Conservation (phyloP, 2,888 invertebrate genomes). For the Coleophora flavipennella region DNA sequence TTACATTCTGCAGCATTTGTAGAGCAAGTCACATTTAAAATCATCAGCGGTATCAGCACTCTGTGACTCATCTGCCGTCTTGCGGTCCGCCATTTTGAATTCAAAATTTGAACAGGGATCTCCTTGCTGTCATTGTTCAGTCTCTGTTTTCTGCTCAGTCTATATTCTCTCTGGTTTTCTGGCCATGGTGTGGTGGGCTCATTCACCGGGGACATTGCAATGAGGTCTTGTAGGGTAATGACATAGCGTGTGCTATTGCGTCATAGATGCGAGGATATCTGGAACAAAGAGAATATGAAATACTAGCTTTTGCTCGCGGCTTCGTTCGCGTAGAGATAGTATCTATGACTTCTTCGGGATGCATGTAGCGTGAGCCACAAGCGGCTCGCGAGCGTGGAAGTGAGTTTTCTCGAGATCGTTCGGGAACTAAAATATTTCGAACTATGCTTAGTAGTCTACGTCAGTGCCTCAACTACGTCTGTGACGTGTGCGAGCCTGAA, state of each 20-base stretch:
- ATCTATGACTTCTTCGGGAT: too few species aligned
- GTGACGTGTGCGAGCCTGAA: too few species aligned
- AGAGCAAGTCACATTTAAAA: slow-evolving; percentile 43
- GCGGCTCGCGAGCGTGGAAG: too few species aligned
- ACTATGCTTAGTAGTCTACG: too few species aligned
- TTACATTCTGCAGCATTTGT: slow-evolving; percentile 39
- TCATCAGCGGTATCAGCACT: slow-evolving; percentile 42
- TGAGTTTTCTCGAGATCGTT: too few species aligned
- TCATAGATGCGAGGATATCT: slow-evolving; percentile 9
- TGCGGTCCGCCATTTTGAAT: slow-evolving; percentile 22
- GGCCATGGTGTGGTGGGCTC: slow-evolving; percentile 22
- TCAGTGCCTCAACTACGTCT: too few species aligned
- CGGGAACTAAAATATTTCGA: too few species aligned
- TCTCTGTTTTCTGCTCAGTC: slow-evolving; percentile 5
- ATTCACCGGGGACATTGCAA: slow-evolving; percentile 59
- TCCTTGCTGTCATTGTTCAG: slow-evolving; percentile 14
- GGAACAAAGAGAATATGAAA: background rate
- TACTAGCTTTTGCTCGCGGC: too few species aligned
- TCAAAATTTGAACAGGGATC: background rate
- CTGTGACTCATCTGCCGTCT: slow-evolving; percentile 35
- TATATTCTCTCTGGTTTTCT: slow-evolving; percentile 11
- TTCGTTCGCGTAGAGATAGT: too few species aligned
- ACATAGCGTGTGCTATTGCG: slow-evolving; percentile 43
- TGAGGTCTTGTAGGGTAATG: slow-evolving; percentile 28
- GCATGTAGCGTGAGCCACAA: too few species aligned